Percentiles rank a stretch among this genome's conserved stretches.
Conservation (phyloP, 2,113 vertebrate species). For the Notothenia coriiceps region DNA sequence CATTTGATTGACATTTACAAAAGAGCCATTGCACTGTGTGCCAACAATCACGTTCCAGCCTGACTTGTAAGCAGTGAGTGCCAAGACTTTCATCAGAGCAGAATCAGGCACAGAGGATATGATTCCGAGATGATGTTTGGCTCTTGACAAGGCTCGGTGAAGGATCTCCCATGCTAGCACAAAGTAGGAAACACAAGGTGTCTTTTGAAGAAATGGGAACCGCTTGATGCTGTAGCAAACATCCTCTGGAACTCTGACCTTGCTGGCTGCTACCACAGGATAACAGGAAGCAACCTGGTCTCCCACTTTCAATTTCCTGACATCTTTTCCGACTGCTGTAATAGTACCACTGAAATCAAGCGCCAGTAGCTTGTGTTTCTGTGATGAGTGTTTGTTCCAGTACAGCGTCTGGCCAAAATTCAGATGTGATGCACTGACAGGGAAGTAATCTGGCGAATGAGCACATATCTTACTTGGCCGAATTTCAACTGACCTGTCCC, state of each 20-base stretch:
- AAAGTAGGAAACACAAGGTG: conserved; percentile 88
- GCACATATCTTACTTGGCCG: conserved; percentile 83
- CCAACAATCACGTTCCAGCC: conserved; percentile 83
- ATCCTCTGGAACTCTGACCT: conserved; percentile 80
- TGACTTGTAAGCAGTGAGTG: conserved; percentile 73
- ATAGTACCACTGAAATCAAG: conserved; percentile 89
- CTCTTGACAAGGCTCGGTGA: conserved; percentile 72
- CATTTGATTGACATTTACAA: conserved; percentile 62
- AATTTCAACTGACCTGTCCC: conserved; percentile 81
- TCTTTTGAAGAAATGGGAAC: conserved; percentile 79
- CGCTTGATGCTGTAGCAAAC: conserved; percentile 85
- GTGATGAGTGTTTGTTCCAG: conserved; percentile 84
- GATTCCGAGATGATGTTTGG: conserved; percentile 82
- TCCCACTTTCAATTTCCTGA: conserved; percentile 87
- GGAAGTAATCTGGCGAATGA: conserved; percentile 91
- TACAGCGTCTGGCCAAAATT: conserved; percentile 86
- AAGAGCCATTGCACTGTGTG: conserved; percentile 56
- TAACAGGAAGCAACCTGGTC: conserved; percentile 87
- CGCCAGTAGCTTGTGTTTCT: conserved; percentile 85
- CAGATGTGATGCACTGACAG: conserved; percentile 84
- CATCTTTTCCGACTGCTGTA: conserved; percentile 83
- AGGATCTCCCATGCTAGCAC: conserved; percentile 87
- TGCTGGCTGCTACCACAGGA: conserved; percentile 83
- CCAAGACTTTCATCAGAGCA: conserved; percentile 83
- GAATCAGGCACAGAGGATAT: conserved; percentile 83